A percentile compares a stretch with the other conserved stretches of the same genome.
These are phyloP conservation scores for Troides oblongomaculatus DNA, from an alignment of 2,888 invertebrate genomes.

Conservation along the genomic window DNA sequence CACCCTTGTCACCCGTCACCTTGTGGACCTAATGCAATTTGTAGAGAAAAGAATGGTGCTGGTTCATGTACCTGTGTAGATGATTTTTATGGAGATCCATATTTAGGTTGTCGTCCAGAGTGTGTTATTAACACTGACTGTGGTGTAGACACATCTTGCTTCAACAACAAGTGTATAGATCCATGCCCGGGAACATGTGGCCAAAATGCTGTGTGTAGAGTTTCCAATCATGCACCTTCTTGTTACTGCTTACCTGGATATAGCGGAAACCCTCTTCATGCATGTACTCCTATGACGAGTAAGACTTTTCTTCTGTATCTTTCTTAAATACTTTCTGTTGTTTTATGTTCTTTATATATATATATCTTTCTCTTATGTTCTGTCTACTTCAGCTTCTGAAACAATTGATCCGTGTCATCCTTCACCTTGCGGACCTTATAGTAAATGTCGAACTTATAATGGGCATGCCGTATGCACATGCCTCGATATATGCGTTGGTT, in stretches of 20 bases:
- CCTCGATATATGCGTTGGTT: slow-evolving; percentile 84
- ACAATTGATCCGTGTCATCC: slow-evolving; percentile 85
- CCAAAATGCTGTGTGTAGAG: slow-evolving; percentile 86
- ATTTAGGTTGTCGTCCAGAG: slow-evolving; percentile 89
- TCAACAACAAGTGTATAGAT: slow-evolving; percentile 88
- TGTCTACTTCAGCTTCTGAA: slow-evolving; percentile 64
- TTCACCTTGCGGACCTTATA: slow-evolving; percentile 89
- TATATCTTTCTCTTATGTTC: slow-evolving; percentile 40
- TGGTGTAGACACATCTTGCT: slow-evolving; percentile 84
- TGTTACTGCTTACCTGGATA: slow-evolving; percentile 87
- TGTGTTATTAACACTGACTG: slow-evolving; percentile 90
- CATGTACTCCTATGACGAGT: slow-evolving; percentile 82
- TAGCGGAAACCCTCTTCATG: slow-evolving; percentile 85
- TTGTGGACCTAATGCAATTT: slow-evolving; percentile 89
- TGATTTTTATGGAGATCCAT: slow-evolving; percentile 89
- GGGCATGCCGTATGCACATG: slow-evolving; percentile 89
- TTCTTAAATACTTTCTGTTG: slow-evolving; percentile 45
- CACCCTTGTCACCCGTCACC: slow-evolving; percentile 89
- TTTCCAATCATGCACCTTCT: slow-evolving; percentile 87
- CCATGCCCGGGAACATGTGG: slow-evolving; percentile 90
- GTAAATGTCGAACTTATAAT: slow-evolving; percentile 85
- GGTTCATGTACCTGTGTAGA: slow-evolving; percentile 88
- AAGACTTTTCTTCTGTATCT: slow-evolving; percentile 73
- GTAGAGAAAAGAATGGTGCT: slow-evolving; percentile 86
- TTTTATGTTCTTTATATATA: slow-evolving; percentile 41